A percentile compares a stretch with the other conserved stretches of the same genome.
phyloP scores from a whole-genome alignment of 1,140 invertebrate species.

The Leptopilina boulardi region DNA sequence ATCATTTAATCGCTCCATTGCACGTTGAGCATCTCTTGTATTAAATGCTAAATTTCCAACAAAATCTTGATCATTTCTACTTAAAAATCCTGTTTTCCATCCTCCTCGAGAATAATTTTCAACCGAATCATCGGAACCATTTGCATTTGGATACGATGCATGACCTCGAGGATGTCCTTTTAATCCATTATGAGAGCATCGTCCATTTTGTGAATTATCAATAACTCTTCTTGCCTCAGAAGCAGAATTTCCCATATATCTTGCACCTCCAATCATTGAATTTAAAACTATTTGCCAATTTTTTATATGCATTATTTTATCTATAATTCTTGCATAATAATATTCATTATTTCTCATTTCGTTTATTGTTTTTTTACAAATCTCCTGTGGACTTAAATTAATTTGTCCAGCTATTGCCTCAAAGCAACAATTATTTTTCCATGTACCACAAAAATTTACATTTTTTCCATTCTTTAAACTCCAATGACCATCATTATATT shows the following conservation, averaged over 20 bases:
- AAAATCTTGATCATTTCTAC: slow-evolving; percentile 45
- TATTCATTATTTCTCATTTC: slow-evolving; percentile 41
- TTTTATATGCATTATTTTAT: not conserved
- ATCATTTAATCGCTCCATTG: slow-evolving; percentile 45
- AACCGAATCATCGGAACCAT: slow-evolving; percentile 34
- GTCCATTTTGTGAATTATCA: slow-evolving; percentile 48
- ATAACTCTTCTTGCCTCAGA: slow-evolving; percentile 43
- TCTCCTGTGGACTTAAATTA: not conserved
- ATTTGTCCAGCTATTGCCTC: slow-evolving; percentile 50
- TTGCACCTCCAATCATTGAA: slow-evolving; percentile 56
- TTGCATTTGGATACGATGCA: slow-evolving; percentile 38
- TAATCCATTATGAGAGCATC: not conserved
- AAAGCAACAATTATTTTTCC: slow-evolving; percentile 58
- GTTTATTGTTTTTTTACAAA: slow-evolving; percentile 33
- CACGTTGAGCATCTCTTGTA: not conserved
- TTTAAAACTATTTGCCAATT: not conserved
- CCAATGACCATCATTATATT: slow-evolving; percentile 59
- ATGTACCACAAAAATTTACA: slow-evolving; percentile 13
- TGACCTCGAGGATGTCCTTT: slow-evolving; percentile 60
- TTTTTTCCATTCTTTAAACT: slow-evolving; percentile 47
- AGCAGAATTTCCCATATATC: slow-evolving; percentile 47
- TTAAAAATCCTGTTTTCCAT: slow-evolving; percentile 53
- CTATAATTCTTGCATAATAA: slow-evolving; percentile 34
- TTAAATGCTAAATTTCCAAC: slow-evolving; percentile 46
- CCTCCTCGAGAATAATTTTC: slow-evolving; percentile 47